Percentiles rank a stretch among this genome's conserved stretches.
phyloP scores from a whole-genome alignment of 2,888 invertebrate species.

The Spodoptera littoralis region DNA sequence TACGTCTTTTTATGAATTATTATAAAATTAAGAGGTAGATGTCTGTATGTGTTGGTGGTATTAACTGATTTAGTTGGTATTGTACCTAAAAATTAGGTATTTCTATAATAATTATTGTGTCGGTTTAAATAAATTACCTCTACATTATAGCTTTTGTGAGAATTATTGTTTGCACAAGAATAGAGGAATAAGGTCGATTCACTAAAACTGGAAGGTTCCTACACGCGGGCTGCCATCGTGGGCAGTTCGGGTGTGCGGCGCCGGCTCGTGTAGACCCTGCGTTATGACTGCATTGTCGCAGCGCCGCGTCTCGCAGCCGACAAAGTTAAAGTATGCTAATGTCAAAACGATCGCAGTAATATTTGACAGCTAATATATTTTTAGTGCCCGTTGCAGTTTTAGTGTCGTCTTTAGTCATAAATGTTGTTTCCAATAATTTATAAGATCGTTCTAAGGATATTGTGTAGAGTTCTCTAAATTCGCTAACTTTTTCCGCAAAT shows the following conservation, averaged over 20 bases:
- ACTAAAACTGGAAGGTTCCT: conserved; percentile 68
- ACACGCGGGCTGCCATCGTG: conserved; percentile 17
- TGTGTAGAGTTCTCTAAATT: conserved; percentile 75
- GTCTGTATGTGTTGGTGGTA: conserved; percentile 85
- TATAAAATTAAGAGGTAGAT: conserved; percentile 85
- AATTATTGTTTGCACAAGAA: conserved; percentile 86
- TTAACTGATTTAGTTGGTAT: conserved; percentile 87
- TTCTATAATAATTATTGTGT: conserved; percentile 87
- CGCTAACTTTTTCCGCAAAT: conserved; percentile 16
- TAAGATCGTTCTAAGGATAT: conserved; percentile 76
- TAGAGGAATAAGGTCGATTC: conserved; percentile 77
- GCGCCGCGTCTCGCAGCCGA: conserved; percentile 21
- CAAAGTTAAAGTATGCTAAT: conserved; percentile 37
- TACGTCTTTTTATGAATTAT: conserved; percentile 86
- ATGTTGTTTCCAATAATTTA: conserved; percentile 88
- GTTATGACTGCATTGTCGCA: conserved; percentile 6
- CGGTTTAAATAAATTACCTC: conserved; percentile 86
- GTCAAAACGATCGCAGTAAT: conserved; percentile 40
- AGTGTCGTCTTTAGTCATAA: conserved; percentile 81
- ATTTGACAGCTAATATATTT: conserved; percentile 52
- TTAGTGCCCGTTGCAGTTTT: conserved; percentile 66
- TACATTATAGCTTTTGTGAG: conserved; percentile 85
- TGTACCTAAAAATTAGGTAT: conserved; percentile 84
- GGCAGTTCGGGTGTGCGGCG: conserved; percentile 27
- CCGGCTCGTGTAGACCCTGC: conserved; percentile 9